Evolutionary conservation across 1,140 invertebrate species (phyloP), one percentile per base, ranked within the genome.

Genomic region (Zelostemma sp.): DNA sequence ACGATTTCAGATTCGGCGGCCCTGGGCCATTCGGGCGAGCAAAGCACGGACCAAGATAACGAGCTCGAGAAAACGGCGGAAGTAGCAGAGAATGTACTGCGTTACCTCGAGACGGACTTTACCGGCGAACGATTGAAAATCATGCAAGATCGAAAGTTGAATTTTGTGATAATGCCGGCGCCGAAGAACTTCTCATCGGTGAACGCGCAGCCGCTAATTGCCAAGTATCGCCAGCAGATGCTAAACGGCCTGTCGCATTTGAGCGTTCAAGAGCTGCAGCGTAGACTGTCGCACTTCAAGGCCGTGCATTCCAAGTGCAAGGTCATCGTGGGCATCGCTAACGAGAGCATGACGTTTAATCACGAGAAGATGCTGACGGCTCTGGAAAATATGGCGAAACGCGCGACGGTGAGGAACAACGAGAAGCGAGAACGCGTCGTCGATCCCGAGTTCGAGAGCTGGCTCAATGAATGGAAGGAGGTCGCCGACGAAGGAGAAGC

Each of bases 141-240:
- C 3, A 16, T 1, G 8, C 49, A 47, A 11, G 51, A 62, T 18
- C 33, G 9, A 9, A 12, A 49, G 1, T 38, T 47, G 9, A 40
- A 64, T 38, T 16, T 25, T 2, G 12, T 58, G 15, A 4, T 71
- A 9, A 59, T 18, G 12, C 17, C 47, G 12, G 12, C 41, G 0
- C 15, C 41, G 6, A 15, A 38, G 11, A 35, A 1, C 38, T 25
- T 19, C 3, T 1, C 1, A 8, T 28, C 25, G 25, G 41, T 31
- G n/a, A 48, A 6, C 16, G 41, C 17, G 0, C 50, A 67, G 3
- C 15, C 60, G 0, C 50, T 51, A 0, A 46, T 63, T 0, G 59
- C 47, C 16, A 68, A 57, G 9, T 72, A 65, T 17, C 71, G 59
- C 17, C 59, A 73, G 6, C 57, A 78, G 12, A 77, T 82, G 77